Conservation (phyloP, 2,888 invertebrate species). For the Deroplatys truncata region DNA sequence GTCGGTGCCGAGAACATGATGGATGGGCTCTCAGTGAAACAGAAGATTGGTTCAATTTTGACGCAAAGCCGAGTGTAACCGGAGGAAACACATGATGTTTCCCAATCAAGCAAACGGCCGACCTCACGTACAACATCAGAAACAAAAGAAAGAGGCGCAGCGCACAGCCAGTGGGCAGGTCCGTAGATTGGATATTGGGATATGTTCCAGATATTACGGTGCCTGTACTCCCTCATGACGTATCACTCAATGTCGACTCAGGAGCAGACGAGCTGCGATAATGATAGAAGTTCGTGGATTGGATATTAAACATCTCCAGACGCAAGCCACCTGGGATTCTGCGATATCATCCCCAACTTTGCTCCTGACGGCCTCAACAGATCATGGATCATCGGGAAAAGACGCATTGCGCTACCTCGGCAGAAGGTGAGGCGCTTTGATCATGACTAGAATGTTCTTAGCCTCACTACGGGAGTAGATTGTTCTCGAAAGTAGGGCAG, state of each 20-base stretch:
- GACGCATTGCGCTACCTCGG: neutral
- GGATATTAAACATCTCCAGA: constrained; percentile 12
- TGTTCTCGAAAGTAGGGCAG: too few relatives aligned
- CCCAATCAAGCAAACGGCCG: constrained; percentile 6
- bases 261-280: neutral
- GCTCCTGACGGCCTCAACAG: neutral
- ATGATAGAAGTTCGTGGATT: constrained; percentile 9
- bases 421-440: neutral
- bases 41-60: neutral
- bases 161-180: neutral
- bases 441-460: neutral
- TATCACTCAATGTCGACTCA: constrained; percentile 17
- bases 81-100: neutral
- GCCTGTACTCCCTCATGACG: constrained; percentile 6
- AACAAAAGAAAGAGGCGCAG: neutral
- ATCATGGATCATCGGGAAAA: neutral
- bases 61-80: neutral
- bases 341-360: neutral
- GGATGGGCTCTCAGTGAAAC: neutral
- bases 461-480: too few relatives aligned
- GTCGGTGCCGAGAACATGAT: neutral
- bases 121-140: constrained; percentile 8
- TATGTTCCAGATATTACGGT: constrained; percentile 13
- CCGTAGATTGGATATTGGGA: constrained; percentile 23
- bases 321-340: constrained; percentile 5